Conservation (phyloP, 2,888 invertebrate genomes). For the Cosmorhoe ocellata region DNA sequence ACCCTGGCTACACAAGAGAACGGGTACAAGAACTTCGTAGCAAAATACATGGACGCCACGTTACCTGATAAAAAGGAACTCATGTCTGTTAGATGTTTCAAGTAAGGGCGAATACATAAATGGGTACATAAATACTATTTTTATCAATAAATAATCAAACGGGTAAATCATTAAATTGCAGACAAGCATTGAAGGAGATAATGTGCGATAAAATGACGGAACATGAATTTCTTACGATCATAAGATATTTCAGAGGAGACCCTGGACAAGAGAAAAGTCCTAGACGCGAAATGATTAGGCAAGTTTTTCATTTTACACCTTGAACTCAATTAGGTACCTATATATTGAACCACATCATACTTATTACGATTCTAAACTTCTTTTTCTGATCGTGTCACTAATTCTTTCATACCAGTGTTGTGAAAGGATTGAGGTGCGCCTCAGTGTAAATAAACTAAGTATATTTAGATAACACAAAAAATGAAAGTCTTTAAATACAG, state of each 20-base stretch:
- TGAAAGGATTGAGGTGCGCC: no score
- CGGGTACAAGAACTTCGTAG: constrained; percentile 89
- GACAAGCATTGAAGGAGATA: constrained; percentile 85
- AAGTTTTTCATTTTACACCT: constrained; percentile 3
- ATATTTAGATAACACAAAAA: no score
- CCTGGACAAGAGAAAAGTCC: constrained; percentile 71
- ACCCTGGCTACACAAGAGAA: constrained; percentile 82
- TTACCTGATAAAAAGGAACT: constrained; percentile 63
- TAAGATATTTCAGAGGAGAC: constrained; percentile 87
- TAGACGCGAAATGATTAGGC: constrained; percentile 71
- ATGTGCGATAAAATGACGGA: constrained; percentile 88
- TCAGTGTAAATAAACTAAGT: no score
- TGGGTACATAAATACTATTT: no score
- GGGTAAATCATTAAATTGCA: constrained; percentile 41
- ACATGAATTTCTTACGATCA: constrained; percentile 90
- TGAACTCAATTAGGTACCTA: no score
- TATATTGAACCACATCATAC: no score
- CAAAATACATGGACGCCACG: constrained; percentile 83
- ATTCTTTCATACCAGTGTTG: no score
- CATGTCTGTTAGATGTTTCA: constrained; percentile 72
- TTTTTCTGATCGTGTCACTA: no score
- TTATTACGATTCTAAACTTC: no score
- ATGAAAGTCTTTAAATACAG: no score
- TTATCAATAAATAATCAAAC: no score
- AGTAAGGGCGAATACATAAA: constrained; percentile 49